These are phyloP conservation scores for Netelia virgata DNA, from an alignment of 2,888 invertebrate genomes.

Conservation along the genomic window DNA sequence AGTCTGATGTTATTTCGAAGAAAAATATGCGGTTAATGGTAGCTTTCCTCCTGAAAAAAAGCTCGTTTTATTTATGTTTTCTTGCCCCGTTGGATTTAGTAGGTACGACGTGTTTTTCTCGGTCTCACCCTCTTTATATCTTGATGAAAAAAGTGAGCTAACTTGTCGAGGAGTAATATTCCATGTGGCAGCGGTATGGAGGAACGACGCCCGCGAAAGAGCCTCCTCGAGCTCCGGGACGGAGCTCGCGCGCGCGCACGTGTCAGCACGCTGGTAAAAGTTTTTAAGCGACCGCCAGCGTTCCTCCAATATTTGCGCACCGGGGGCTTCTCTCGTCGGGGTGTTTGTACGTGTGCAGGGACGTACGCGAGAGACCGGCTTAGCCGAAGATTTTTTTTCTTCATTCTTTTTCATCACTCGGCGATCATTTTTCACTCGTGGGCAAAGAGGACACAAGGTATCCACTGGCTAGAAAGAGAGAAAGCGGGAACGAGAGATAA, in stretches of 20 bases:
- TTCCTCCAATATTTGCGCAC: constrained; percentile 51
- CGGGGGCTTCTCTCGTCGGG: neutral
- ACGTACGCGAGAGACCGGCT: constrained; percentile 38
- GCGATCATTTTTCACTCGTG: constrained; percentile 57
- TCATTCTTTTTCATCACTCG: constrained; percentile 10
- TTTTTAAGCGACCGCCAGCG: constrained; percentile 40
- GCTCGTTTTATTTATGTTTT: neutral
- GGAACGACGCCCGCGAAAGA: constrained; percentile 10
- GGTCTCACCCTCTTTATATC: constrained; percentile 4
- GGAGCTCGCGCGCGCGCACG: constrained; percentile 20
- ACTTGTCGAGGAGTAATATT: constrained; percentile 41
- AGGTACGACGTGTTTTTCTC: constrained; percentile 15
- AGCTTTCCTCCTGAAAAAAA: neutral
- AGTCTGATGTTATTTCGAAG: neutral
- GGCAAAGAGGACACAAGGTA: constrained; percentile 14
- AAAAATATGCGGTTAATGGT: neutral
- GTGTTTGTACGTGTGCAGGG: constrained; percentile 1
- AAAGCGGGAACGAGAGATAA: neutral
- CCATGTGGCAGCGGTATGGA: neutral
- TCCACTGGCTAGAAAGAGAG: neutral
- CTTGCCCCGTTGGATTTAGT: constrained; percentile 16
- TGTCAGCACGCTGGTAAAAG: constrained; percentile 14
- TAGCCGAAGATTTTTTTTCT: constrained; percentile 26
- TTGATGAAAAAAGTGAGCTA: constrained; percentile 37
- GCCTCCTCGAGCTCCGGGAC: neutral